Percentiles rank a stretch among this genome's conserved stretches.
Conservation (phyloP, 1,140 invertebrate species). For the Adoxophyes honmai region DNA sequence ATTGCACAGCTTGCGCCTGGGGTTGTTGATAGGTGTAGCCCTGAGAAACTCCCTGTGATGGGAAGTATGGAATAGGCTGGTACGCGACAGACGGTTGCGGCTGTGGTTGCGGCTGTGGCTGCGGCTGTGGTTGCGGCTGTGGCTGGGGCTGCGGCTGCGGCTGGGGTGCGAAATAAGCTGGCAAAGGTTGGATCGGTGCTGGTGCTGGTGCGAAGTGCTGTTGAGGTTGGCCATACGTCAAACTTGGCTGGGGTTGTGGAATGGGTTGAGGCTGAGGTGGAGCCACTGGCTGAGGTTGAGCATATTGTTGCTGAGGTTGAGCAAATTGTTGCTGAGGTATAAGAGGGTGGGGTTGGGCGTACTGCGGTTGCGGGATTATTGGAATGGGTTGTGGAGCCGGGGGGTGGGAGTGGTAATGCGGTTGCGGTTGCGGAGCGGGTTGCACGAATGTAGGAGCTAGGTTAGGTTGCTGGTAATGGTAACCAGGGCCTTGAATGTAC, state of each 20-base stretch:
- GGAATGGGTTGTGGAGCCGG: neutral
- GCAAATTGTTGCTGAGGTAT: neutral
- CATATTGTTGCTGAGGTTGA: slow-evolving; percentile 5
- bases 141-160: neutral
- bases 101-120: slow-evolving; percentile 4
- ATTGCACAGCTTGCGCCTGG: slow-evolving; percentile 20
- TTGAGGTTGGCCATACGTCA: neutral
- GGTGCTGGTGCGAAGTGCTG: neutral
- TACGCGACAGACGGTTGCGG: neutral
- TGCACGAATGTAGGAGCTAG: slow-evolving; percentile 18
- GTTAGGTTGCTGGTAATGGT: slow-evolving; percentile 26
- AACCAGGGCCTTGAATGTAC: slow-evolving; percentile 20
- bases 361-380: neutral
- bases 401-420: neutral
- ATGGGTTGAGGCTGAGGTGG: neutral
- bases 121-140: neutral
- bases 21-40: neutral
- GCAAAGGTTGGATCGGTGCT: neutral
- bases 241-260: neutral
- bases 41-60: neutral
- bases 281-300: neutral
- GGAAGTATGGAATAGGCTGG: neutral
- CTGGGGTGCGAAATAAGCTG: neutral
- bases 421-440: slow-evolving; percentile 19
- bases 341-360: neutral